Evolutionary conservation across 2,113 vertebrate genomes (phyloP), one percentile per base, ranked within the genome.

Genomic region (Probosciger aterrimus): DNA sequence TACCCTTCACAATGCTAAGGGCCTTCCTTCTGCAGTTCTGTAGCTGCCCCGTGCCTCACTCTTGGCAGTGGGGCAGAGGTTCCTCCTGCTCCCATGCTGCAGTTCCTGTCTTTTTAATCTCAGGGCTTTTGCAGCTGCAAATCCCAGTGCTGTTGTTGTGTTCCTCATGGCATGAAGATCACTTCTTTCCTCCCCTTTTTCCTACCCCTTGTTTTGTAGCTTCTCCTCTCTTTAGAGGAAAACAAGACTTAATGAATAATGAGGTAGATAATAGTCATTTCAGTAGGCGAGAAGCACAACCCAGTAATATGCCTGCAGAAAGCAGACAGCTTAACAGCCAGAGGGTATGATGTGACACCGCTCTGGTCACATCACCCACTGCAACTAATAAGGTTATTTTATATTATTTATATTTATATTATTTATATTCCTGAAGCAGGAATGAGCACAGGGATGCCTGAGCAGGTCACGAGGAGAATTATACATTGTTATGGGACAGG

Each of bases 271-370:
- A 59, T 0, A 77, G 60, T 37, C 23, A 79, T 19, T 67, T 17
- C 18, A 31, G 67, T 0, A 19, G 37, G n/a, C 1, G 0, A 49
- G 22, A 31, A 73, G n/a, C 37, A 25, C 3, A 41, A 39, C 14
- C 11, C 70, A 24, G 1, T 18, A 30, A 30, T 4, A 47, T 1
- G 25, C 27, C 80, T 24, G 27, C 33, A 33, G 35, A 33, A 63
- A 57, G 23, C 28, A 33, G 39, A 31, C 53, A 49, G 33, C 30
- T 31, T 9, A 27, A 31, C 5, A 67, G 64, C 41, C 33, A 25
- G 16, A 37, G 46, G 13, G 41, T 18, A 43, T 11, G 37, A 0
- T 35, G 22, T 35, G 4, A 31, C 44, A 23, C 20, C 0, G 0
- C 14, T 60, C 50, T 12, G 59, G 37, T 27, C 60, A 27, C 60